Evolutionary conservation across 2,888 invertebrate genomes (phyloP).

Genomic region (Drosophila formosana): DNA sequence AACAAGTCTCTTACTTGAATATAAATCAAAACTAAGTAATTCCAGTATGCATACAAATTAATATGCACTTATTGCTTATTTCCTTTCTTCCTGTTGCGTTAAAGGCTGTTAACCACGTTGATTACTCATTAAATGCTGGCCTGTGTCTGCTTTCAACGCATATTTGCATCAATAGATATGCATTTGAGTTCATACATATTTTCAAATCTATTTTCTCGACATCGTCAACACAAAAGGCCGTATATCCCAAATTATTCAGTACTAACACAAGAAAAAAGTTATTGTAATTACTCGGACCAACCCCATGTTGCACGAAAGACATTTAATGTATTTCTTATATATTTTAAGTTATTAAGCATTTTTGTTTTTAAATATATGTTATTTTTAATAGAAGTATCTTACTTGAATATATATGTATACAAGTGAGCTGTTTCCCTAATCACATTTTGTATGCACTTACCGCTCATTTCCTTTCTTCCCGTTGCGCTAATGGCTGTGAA

Average conservation of each 20-base stretch:
- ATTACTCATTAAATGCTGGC: conserved; percentile 69
- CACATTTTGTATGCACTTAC: too few species aligned
- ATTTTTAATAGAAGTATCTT: too few species aligned
- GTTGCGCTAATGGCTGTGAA: conserved; percentile 46
- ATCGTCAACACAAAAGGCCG: conserved; percentile 5
- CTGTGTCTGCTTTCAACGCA: conserved; percentile 21
- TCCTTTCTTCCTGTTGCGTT: background rate
- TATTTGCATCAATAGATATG: background rate
- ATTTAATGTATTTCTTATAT: too few species aligned
- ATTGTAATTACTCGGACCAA: conserved; percentile 76
- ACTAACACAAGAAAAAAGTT: conserved; percentile 30
- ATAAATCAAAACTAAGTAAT: too few species aligned
- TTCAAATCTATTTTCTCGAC: conserved; percentile 32
- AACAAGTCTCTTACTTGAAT: too few species aligned
- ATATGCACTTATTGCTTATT: too few species aligned
- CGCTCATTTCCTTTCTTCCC: background rate
- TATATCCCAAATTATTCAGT: conserved; percentile 40
- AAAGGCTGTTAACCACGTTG: conserved; percentile 52
- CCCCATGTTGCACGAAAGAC: background rate
- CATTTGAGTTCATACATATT: conserved; percentile 14
- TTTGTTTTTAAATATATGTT: too few species aligned
- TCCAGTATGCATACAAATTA: too few species aligned
- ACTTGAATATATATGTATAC: too few species aligned
- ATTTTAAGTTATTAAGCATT: too few species aligned
- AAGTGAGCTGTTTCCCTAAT: too few species aligned